Evolutionary conservation across 2,797 vertebrate genomes (phyloP).

Genomic region (Alcedo quadribrachys): DNA sequence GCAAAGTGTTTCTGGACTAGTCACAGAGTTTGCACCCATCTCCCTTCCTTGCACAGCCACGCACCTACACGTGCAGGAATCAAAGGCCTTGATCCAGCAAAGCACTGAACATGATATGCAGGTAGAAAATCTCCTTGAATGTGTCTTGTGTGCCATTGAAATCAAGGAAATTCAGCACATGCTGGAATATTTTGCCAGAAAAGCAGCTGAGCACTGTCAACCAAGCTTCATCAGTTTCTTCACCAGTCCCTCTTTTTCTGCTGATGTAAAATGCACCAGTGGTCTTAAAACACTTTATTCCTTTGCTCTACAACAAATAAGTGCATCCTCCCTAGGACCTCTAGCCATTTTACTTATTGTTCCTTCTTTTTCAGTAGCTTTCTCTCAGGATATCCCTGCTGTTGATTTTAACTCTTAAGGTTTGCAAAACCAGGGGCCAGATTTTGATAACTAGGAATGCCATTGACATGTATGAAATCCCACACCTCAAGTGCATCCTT

Average conservation of each 20-base stretch:
- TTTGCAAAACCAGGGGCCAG: neutral
- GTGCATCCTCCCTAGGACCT: neutral
- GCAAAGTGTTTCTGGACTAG: neutral
- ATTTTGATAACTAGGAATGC: neutral
- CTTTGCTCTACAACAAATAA: neutral
- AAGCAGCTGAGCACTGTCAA: neutral
- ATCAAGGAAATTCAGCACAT: neutral
- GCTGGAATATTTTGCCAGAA: neutral
- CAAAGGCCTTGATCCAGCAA: neutral
- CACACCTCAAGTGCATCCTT: neutral
- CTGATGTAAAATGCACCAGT: neutral
- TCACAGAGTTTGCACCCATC: neutral
- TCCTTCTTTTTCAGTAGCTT: neutral
- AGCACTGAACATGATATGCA: neutral
- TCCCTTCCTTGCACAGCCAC: neutral
- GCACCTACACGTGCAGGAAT: neutral
- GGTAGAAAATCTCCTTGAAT: neutral
- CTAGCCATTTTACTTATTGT: neutral
- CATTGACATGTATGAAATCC: neutral
- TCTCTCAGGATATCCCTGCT: neutral
- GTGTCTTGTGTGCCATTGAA: accelerated
- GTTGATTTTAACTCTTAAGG: neutral
- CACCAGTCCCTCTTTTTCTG: neutral
- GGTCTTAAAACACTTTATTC: neutral
- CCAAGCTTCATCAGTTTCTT: neutral